Percentiles rank a stretch among this genome's conserved stretches.
These are phyloP conservation scores for Carcina quercana DNA, from an alignment of 2,888 invertebrate genomes.

Conservation along the genomic window DNA sequence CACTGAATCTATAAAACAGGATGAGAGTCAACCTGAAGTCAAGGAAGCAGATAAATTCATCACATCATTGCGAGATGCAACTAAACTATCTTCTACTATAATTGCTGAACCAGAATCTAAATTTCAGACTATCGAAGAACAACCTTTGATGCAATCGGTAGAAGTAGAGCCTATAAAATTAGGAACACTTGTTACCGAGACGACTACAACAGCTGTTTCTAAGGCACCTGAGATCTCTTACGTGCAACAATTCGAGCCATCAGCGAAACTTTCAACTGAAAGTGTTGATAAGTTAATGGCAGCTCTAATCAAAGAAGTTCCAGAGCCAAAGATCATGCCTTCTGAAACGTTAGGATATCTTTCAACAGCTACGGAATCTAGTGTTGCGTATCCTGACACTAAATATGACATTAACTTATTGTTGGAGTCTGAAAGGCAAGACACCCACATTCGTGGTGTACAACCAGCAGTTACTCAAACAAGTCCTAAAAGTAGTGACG, in stretches of 20 bases:
- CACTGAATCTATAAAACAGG: slow-evolving; percentile 1
- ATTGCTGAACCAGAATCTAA: too few species aligned
- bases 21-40: not conserved
- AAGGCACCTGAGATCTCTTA: slow-evolving; percentile 35
- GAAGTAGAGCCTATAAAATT: slow-evolving; percentile 34
- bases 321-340: slow-evolving; percentile 43
- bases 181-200: slow-evolving; percentile 36
- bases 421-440: slow-evolving; percentile 48
- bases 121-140: slow-evolving; percentile 25
- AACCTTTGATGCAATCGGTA: slow-evolving; percentile 29
- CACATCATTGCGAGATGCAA: too few species aligned
- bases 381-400: slow-evolving; percentile 15
- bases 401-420: slow-evolving; percentile 36
- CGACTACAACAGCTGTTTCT: slow-evolving; percentile 23
- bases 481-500: slow-evolving; percentile 2
- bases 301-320: slow-evolving; percentile 28
- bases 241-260: slow-evolving; percentile 36
- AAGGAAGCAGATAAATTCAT: slow-evolving; percentile 5
- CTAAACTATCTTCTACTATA: too few species aligned
- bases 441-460: slow-evolving; percentile 31
- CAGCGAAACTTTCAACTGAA: slow-evolving; percentile 32
- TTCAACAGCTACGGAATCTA: slow-evolving; percentile 21
- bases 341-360: too few species aligned
- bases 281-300: slow-evolving; percentile 33
- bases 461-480: slow-evolving; percentile 9